Conservation (phyloP, 2,797 vertebrate species). For the Spea hammondii region DNA sequence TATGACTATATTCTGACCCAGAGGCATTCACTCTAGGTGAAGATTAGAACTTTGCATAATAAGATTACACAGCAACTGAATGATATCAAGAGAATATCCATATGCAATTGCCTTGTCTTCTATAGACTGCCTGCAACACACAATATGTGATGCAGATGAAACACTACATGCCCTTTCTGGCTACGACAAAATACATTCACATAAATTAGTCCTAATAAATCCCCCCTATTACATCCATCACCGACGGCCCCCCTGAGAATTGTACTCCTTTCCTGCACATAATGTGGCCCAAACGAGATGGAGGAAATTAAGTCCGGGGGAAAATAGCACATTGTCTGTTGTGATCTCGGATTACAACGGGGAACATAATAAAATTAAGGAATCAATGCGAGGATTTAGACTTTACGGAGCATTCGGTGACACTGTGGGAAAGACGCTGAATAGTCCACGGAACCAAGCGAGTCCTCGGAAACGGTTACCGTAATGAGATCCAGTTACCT, state of each 20-base stretch:
- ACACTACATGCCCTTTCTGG: constrained; percentile 74
- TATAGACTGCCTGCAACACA: constrained; percentile 85
- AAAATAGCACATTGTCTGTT: constrained; percentile 79
- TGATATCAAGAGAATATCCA: constrained; percentile 99
- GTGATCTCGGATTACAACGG: constrained; percentile 92
- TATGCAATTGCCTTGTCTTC: constrained; percentile 98
- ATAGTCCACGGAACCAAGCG: not conserved
- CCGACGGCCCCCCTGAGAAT: constrained; percentile 77
- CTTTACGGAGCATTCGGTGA: constrained; percentile 60
- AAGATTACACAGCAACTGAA: constrained; percentile 99
- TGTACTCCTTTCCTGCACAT: constrained; percentile 61
- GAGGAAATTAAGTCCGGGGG: constrained; percentile 61
- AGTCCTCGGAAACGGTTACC: not conserved
- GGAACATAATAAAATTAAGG: constrained; percentile 83
- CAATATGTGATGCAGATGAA: constrained; percentile 81
- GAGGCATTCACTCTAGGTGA: constrained; percentile 94
- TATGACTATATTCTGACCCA: constrained; percentile 90
- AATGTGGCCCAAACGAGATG: constrained; percentile 71
- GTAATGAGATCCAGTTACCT: not conserved
- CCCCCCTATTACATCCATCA: constrained; percentile 89
- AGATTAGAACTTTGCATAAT: constrained; percentile 99
- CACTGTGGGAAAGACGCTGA: constrained; percentile 53
- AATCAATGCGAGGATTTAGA: constrained; percentile 67
- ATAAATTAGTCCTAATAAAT: constrained; percentile 87
- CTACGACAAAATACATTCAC: constrained; percentile 84